Evolutionary conservation across 2,888 invertebrate species (phyloP).

Genomic region (Rhynchonema sp.): DNA sequence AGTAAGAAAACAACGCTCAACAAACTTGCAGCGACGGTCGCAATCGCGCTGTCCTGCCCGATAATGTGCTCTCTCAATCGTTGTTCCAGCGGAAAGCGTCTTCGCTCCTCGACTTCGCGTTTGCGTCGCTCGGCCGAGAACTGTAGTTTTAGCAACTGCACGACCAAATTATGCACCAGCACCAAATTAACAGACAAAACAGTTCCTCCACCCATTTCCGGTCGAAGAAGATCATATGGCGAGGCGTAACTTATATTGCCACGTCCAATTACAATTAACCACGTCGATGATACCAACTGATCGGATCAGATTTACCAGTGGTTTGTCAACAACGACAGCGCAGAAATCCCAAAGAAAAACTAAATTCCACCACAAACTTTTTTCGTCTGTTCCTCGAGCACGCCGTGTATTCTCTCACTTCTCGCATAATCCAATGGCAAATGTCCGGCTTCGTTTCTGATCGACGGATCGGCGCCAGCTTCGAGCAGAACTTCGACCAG

Average conservation of each 20-base stretch:
- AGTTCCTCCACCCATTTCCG: too few relatives aligned
- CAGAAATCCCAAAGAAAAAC: too few relatives aligned
- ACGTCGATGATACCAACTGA: too few relatives aligned
- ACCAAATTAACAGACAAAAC: too few relatives aligned
- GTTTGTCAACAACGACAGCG: too few relatives aligned
- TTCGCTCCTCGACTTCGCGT: slow-evolving; percentile 54
- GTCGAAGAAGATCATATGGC: too few relatives aligned
- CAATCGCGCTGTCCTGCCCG: slow-evolving; percentile 63
- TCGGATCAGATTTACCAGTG: too few relatives aligned
- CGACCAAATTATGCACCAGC: too few relatives aligned
- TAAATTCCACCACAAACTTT: too few relatives aligned
- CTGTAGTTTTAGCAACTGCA: too few relatives aligned
- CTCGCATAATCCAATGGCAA: slow-evolving; percentile 52
- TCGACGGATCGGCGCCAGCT: slow-evolving; percentile 36
- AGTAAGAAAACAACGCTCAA: neutral
- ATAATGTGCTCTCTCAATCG: slow-evolving; percentile 59
- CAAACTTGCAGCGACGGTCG: slow-evolving; percentile 51
- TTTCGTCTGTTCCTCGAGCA: slow-evolving; percentile 33
- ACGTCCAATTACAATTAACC: too few relatives aligned
- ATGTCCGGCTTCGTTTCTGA: slow-evolving; percentile 57
- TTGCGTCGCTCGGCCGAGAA: slow-evolving; percentile 34
- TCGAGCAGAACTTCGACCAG: slow-evolving; percentile 37
- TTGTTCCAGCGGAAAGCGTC: slow-evolving; percentile 61
- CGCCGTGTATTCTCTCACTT: slow-evolving; percentile 43
- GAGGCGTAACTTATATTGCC: too few relatives aligned